Base-by-base conservation (phyloP, 2,888 invertebrate species). In the Phalangium opilio region DNA sequence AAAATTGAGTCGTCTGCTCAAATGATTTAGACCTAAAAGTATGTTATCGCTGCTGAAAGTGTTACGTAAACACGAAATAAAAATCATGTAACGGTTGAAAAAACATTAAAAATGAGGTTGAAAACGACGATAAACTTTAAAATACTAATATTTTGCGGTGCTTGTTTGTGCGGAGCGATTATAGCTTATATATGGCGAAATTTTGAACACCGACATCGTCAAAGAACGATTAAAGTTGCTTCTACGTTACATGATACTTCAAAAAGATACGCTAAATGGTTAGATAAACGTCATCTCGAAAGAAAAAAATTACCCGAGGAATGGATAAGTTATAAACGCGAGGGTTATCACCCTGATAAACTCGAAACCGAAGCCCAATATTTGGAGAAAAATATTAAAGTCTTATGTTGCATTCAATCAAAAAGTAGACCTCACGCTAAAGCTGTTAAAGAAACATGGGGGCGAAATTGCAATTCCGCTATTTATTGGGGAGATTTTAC, bases 181-280 rank as follows among this genome's bases (percentile, higher is more conserved):
- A 56, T 59, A 47, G 59, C 59, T 5, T 44, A 58, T 17, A 54
- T 59, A 10, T 58, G 57, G 56, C 45, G 52, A 18, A 54, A 59
- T 44, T 59, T 58, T 33, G 56, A 58, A 46, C 54, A 55, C 43
- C 54, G 55, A 11, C 50, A 58, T 15, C 51, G 52, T n/a, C 48
- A 51, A 45, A 50, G 55, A 11, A 35, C 52, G 0, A 45, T 48
- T n/a, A 49, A 53, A 41, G 50, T 45, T 35, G 52, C 48, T 43
- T 53, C 48, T 19, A 43, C 44, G 20, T 50, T 44, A 43, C 42
- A 41, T 33, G 49, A 44, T 38, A 48, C 45, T 21, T 44, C 45
- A 40, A 49, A 50, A 17, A 50, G 48, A 41, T 59, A 59, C 35
- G 45, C 49, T 8, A 43, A 49, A 15, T 58, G 58, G 57, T 42